Evolutionary conservation across 2,888 invertebrate genomes (phyloP), one percentile per base, ranked within the genome.

Genomic region (Nemapogon koenigi): DNA sequence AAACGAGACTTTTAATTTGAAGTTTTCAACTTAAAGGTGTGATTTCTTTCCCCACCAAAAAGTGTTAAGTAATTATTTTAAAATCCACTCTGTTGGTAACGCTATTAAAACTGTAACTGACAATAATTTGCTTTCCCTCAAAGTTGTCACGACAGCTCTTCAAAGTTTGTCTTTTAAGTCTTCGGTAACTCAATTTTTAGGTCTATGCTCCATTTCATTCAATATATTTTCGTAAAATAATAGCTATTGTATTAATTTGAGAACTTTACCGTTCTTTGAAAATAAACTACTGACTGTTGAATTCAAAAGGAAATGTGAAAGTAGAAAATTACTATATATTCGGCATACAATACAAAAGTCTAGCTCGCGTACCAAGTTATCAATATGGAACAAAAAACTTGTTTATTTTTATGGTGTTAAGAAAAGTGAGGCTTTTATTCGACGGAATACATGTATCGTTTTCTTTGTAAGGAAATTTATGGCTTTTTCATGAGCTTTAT

Each of bases 401-500:
- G n/a, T n/a, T n/a, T n/a, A 32, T 32, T 32, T 32, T 18, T 32
- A 18, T 32, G 10, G n/a, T 13, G 33, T 19, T 33, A 19, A 19
- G 16, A 14, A 33, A 33, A 33, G 33, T 19, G 33, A 17, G 17
- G 14, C 19, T 33, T 31, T 19, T 19, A 19, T 33, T 33, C 19
- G 18, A 33, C 11, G 33, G 18, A 33, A 19, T 37, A 27, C 52
- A 52, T 42, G 40, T 65, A 67, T 59, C 56, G 57, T 56, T 61
- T 62, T 66, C 67, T 68, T 66, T 68, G 66, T 65, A 60, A 51
- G 52, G 55, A 53, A 60, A 73, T 75, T 71, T 72, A 75, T 75
- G 51, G 66, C 62, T 62, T 57, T 69, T 72, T 70, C 72, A 67
- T 68, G 65, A 65, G 62, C 59, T 73, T 73, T 76, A 75, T 75